phyloP scores from a whole-genome alignment of 2,113 vertebrate species.

The Pygathrix nemaeus region DNA sequence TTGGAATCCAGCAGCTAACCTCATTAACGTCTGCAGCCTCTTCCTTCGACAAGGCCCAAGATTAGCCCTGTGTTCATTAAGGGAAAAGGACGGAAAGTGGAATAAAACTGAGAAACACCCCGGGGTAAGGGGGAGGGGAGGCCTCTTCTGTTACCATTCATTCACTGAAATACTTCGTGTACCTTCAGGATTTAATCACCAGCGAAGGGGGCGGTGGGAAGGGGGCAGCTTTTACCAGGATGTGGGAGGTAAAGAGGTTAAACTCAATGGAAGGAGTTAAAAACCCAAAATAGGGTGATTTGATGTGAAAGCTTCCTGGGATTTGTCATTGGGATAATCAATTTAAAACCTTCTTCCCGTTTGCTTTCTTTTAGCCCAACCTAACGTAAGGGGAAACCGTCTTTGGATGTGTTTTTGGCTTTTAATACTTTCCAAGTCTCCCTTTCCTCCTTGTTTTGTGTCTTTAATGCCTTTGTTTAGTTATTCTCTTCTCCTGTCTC shows the following conservation, averaged over 20 bases:
- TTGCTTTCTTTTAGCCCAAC: not conserved
- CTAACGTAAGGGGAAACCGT: not conserved
- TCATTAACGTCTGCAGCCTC: constrained; percentile 73
- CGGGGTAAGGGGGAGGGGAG: not conserved
- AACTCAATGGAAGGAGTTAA: constrained; percentile 39
- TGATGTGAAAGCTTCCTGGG: constrained; percentile 58
- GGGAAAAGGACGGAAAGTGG: constrained; percentile 49
- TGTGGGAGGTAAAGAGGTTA: constrained; percentile 21
- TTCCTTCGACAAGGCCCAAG: constrained; percentile 66
- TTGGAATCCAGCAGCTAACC: constrained; percentile 52
- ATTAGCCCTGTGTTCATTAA: constrained; percentile 75
- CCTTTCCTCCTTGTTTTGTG: not conserved
- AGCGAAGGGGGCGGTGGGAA: fast-evolving
- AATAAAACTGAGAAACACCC: constrained; percentile 44
- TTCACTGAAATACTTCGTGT: not conserved
- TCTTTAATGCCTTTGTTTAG: not conserved
- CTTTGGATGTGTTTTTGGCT: not conserved
- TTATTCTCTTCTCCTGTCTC: not conserved
- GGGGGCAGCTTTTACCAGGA: not conserved
- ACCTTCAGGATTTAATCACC: constrained; percentile 48
- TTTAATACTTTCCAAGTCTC: not conserved
- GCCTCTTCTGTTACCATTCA: not conserved
- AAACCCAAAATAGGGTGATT: constrained; percentile 40
- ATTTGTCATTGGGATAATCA: constrained; percentile 38
- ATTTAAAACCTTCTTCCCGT: constrained; percentile 54